Conservation (phyloP, 53 echinoderm and acorn worm species). For the Temnopleurus reevesii region DNA sequence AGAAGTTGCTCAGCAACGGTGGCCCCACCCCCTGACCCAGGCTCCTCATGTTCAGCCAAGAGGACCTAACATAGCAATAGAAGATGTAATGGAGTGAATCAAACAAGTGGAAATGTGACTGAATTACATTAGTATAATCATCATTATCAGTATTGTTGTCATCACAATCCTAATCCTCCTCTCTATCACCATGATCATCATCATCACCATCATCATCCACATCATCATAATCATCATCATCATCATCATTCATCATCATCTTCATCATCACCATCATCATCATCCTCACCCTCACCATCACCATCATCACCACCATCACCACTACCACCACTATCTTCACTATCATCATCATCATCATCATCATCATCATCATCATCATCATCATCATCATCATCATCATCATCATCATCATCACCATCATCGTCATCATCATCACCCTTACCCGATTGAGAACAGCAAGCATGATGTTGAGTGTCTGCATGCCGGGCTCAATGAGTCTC, state of each 20-base stretch:
- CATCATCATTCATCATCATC: constrained; percentile 55
- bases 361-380: constrained; percentile 55
- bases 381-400: constrained; percentile 59
- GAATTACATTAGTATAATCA: too few relatives aligned
- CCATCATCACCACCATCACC: neutral
- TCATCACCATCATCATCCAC: neutral
- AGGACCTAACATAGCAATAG: constrained; percentile 58
- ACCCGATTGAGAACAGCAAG: constrained; percentile 92
- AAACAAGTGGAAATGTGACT: neutral
- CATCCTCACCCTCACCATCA: constrained; percentile 32
- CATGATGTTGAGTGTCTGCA: constrained; percentile 98
- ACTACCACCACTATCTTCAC: constrained; percentile 57
- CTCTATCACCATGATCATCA: constrained; percentile 27
- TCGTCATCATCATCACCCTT: constrained; percentile 17
- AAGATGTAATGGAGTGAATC: neutral
- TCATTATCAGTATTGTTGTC: constrained; percentile 35
- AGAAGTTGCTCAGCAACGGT: constrained; percentile 88
- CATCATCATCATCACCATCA: neutral
- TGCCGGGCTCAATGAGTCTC: constrained; percentile 80
- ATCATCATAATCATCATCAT: constrained; percentile 57
- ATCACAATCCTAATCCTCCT: constrained; percentile 50
- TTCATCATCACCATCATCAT: constrained; percentile 57
- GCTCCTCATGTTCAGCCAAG: constrained; percentile 85
- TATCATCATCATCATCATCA: constrained; percentile 34
- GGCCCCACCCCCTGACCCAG: constrained; percentile 90